phyloP scores from a whole-genome alignment of 2,797 vertebrate genomes.

The Lutjanus campechanus region DNA sequence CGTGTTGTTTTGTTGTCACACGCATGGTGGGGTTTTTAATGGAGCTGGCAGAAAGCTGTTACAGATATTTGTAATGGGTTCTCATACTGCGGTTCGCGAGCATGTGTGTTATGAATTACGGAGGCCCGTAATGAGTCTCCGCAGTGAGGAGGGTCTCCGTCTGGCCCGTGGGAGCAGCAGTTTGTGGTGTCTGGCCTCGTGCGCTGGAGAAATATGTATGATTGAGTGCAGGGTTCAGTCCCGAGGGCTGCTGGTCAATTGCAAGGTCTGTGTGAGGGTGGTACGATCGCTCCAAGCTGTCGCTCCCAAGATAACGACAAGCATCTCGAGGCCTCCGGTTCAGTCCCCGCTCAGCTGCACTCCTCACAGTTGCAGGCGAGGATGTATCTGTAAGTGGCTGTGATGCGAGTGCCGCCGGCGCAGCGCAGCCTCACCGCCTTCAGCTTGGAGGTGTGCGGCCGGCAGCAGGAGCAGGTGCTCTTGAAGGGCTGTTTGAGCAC shows the following conservation, averaged over 20 bases:
- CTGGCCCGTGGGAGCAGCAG: conserved; percentile 30
- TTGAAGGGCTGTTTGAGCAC: conserved; percentile 97
- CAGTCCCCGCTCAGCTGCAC: conserved; percentile 87
- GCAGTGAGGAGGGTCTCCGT: conserved; percentile 44
- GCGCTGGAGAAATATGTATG: conserved; percentile 44
- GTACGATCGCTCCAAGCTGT: conserved; percentile 35
- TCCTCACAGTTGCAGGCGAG: conserved; percentile 97
- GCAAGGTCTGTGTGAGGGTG: conserved; percentile 32
- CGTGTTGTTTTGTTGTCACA: conserved; percentile 63
- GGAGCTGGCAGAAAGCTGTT: conserved; percentile 29
- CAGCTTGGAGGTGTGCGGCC: conserved; percentile 97
- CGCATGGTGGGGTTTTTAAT: conserved; percentile 34
- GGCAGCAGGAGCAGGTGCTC: conserved; percentile 95
- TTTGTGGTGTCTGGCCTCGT: conserved; percentile 63
- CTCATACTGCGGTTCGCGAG: conserved; percentile 38
- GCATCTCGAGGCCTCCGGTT: conserved; percentile 2
- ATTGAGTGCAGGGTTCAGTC: conserved; percentile 48
- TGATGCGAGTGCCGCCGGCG: conserved; percentile 92
- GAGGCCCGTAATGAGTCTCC: conserved; percentile 61
- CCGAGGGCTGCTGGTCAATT: conserved; percentile 38
- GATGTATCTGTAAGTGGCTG: conserved; percentile 98
- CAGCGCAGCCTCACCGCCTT: conserved; percentile 95
- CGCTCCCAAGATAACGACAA: conserved; percentile 45
- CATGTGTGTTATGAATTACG: conserved; percentile 61
- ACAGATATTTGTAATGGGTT: conserved; percentile 47